Base-by-base conservation (phyloP, 2,888 invertebrate genomes). In the Sialis lutaria region DNA sequence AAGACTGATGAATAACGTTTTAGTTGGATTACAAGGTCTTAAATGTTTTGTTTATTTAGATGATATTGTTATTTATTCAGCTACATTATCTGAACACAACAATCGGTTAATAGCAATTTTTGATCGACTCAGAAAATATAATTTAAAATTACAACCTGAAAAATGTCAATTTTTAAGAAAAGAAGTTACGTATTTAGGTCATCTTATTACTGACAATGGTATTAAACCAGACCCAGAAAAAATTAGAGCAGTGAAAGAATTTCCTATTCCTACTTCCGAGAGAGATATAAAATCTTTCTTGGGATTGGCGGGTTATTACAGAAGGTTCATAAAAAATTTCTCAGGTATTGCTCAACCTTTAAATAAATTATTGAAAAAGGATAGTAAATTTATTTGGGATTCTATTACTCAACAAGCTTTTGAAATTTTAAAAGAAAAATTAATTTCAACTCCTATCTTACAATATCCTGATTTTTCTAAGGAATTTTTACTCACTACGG, bases 331-430 rank as follows among this genome's bases (percentile, higher is more conserved):
- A 6, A 48, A 31, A 9, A 40, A 51, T 10, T 48, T 55, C 40
- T 49, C 55, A 4, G 42, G 49, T 33, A 52, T 54, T 7, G 52
- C 55, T 1, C 49, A 51, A 44, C 56, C 56, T 0, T 31, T 58
- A 6, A 55, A 54, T 5, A 42, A 51, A 6, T 40, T 46, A 39
- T 44, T 50, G 40, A 51, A 44, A 45, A 55, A 49, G 40, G 33
- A 43, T 12, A 35, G 31, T n/a, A 30, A 6, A 10, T 50, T 48
- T 22, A 50, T 5, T 39, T 32, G 12, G 48, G 43, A 32, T n/a
- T 12, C 10, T 12, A 33, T 48, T 44, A 32, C 58, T 6, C 55
- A 60, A 3, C 62, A 62, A 47, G 65, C 67, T 50, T 66, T 64
- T 12, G 60, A 63, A 46, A 60, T 59, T 47, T 61, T 64, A 3